phyloP scores from a whole-genome alignment of 2,888 invertebrate species.

The Empis livida region DNA sequence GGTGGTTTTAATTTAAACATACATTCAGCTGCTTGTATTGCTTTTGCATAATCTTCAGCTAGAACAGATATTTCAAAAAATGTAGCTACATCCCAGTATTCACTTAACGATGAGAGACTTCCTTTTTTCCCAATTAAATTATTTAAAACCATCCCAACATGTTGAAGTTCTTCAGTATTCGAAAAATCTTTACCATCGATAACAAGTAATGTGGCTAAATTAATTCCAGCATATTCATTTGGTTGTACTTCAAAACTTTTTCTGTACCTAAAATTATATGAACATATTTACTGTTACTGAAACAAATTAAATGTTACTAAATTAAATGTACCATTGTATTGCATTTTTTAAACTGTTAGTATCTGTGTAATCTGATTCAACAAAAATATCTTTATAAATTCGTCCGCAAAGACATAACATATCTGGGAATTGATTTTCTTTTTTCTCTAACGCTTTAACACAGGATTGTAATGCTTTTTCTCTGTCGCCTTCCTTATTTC shows the following conservation, averaged over 20 bases:
- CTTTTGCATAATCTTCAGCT: constrained; percentile 93
- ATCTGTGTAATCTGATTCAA: constrained; percentile 87
- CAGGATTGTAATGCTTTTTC: constrained; percentile 89
- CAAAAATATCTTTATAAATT: constrained; percentile 94
- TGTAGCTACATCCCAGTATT: constrained; percentile 99
- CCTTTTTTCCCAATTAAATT: constrained; percentile 97
- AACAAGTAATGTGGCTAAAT: constrained; percentile 91
- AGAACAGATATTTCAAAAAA: constrained; percentile 97
- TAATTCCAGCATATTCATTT: constrained; percentile 98
- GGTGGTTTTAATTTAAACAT: constrained; percentile 87
- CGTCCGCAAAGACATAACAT: constrained; percentile 95
- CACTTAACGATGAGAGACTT: constrained; percentile 77
- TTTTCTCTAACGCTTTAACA: constrained; percentile 77
- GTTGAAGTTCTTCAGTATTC: constrained; percentile 78
- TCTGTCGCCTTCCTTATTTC: constrained; percentile 87
- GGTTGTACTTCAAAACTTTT: constrained; percentile 97
- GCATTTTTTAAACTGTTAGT: constrained; percentile 78
- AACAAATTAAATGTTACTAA: neutral
- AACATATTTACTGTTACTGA: neutral
- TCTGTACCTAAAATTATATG: constrained; percentile 45
- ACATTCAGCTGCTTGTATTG: constrained; percentile 90
- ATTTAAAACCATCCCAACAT: constrained; percentile 90
- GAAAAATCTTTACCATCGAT: constrained; percentile 94
- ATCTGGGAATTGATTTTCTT: constrained; percentile 92
- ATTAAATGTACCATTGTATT: constrained; percentile 64